Percentiles rank a stretch among this genome's conserved stretches.
Evolutionary conservation across 2,113 vertebrate genomes (phyloP).

Genomic region (Tylochromis polylepis): DNA sequence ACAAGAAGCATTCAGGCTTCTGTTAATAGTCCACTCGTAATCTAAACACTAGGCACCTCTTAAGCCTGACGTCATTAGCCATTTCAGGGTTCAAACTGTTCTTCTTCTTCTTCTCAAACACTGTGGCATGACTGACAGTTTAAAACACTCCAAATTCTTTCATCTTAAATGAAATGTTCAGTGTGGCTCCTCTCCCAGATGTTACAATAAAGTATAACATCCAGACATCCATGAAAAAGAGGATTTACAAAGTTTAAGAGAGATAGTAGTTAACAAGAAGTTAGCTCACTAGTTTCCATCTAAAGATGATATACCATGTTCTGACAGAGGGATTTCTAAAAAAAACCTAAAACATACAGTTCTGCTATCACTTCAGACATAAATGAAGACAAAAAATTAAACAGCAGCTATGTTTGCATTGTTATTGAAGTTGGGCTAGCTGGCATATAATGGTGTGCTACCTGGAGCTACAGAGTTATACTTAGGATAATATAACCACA

Average conservation of each 20-base stretch:
- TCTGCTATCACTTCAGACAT: too few relatives aligned
- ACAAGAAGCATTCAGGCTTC: not conserved
- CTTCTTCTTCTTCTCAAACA: not conserved
- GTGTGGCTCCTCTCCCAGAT: not conserved
- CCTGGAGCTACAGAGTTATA: too few relatives aligned
- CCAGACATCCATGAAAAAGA: not conserved
- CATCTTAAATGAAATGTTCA: not conserved
- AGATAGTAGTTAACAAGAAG: not conserved
- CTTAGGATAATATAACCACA: too few relatives aligned
- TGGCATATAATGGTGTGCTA: too few relatives aligned
- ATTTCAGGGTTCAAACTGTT: not conserved
- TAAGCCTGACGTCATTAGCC: not conserved
- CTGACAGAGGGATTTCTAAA: too few relatives aligned
- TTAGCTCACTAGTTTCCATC: not conserved
- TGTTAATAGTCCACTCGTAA: not conserved
- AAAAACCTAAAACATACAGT: too few relatives aligned
- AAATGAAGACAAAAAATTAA: too few relatives aligned
- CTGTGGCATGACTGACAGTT: not conserved
- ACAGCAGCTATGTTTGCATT: too few relatives aligned
- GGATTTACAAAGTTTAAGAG: not conserved
- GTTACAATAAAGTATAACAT: not conserved
- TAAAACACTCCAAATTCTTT: not conserved
- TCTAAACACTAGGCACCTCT: not conserved
- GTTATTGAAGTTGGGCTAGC: too few relatives aligned
- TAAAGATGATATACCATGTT: too few relatives aligned